A percentile compares a stretch with the other conserved stretches of the same genome.
Evolutionary conservation across 2,113 vertebrate species (phyloP).

Genomic region (Desmodus rotundus): DNA sequence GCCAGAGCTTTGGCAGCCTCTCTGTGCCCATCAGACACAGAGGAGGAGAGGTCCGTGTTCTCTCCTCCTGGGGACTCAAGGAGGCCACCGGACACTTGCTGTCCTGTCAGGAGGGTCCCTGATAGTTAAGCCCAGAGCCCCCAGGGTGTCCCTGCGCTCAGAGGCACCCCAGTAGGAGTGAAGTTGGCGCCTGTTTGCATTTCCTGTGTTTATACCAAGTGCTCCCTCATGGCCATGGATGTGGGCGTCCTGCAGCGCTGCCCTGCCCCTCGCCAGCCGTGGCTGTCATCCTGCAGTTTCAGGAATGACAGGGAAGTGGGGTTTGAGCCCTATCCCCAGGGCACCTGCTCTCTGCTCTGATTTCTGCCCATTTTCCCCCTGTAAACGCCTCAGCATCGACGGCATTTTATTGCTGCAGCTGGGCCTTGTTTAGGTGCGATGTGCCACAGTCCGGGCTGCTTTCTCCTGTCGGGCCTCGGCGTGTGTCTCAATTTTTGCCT

Average conservation of each 20-base stretch:
- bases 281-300: accelerated
- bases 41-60: not conserved
- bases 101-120: not conserved
- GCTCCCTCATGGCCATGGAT: not conserved
- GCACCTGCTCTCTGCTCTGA: not conserved
- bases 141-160: not conserved
- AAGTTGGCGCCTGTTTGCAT: not conserved
- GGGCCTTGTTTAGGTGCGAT: accelerated
- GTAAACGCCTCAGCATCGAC: accelerated
- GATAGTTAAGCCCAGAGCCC: not conserved
- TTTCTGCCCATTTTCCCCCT: not conserved
- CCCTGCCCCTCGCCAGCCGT: not conserved
- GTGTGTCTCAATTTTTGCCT: not conserved
- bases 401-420: accelerated
- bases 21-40: not conserved
- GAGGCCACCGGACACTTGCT: not conserved
- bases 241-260: accelerated
- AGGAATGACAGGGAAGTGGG: not conserved
- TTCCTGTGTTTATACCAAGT: accelerated
- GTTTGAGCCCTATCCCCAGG: accelerated
- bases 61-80: not conserved
- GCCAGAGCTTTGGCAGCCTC: not conserved
- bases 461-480: not conserved
- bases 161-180: not conserved
- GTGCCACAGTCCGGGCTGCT: not conserved